Conservation (phyloP, 2,888 invertebrate genomes). For the Drosophila quasianomalipes region DNA sequence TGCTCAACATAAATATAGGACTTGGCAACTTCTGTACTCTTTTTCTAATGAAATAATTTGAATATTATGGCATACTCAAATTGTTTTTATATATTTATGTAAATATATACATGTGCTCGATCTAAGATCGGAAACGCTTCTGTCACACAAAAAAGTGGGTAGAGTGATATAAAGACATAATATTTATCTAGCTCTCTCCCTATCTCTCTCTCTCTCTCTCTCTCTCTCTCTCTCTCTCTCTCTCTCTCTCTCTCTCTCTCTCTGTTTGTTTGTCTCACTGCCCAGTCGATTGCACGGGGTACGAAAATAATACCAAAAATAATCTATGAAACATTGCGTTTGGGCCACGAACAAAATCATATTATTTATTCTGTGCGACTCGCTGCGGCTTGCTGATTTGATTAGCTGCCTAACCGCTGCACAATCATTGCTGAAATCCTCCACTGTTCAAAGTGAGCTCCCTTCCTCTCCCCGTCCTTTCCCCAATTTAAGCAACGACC, state of each 20-base stretch:
- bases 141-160: too few species aligned
- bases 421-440: slow-evolving; percentile 6
- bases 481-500: background rate
- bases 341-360: slow-evolving; percentile 17
- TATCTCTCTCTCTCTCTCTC: too few species aligned
- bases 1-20: background rate
- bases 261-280: background rate
- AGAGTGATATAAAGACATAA: slow-evolving; percentile 6
- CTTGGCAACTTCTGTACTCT: background rate
- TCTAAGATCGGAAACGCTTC: background rate
- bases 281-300: slow-evolving; percentile 12
- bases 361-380: slow-evolving; percentile 37
- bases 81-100: too few species aligned
- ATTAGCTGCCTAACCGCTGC: slow-evolving; percentile 58
- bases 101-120: too few species aligned
- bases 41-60: background rate
- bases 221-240: too few species aligned
- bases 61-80: too few species aligned
- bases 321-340: slow-evolving; percentile 27
- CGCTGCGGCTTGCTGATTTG: slow-evolving; percentile 68
- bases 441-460: background rate
- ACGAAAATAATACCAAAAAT: slow-evolving; percentile 30
- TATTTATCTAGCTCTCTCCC: background rate
- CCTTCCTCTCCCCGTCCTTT: background rate
- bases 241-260: too few species aligned